Evolutionary conservation across 1,140 invertebrate genomes (phyloP).

Genomic region (Hesperophylax magnus): DNA sequence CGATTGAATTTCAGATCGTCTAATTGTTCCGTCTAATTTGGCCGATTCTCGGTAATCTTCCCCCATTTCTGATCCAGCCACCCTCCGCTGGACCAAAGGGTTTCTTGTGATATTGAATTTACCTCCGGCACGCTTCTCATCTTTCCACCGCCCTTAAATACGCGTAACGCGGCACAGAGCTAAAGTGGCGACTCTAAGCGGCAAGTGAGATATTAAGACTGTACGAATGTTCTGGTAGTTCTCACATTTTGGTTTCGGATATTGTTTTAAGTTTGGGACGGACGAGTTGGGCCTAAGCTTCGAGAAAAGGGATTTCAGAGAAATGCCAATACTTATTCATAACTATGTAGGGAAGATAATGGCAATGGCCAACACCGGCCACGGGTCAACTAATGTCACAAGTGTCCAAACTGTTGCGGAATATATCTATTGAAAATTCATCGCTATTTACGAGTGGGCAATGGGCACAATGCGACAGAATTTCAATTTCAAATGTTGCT

Average conservation of each 20-base stretch:
- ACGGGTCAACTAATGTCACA: constrained; percentile 41
- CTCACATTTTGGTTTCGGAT: neutral
- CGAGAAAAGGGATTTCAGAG: constrained; percentile 52
- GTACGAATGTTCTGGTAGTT: neutral
- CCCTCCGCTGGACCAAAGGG: constrained; percentile 29
- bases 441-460: constrained; percentile 28
- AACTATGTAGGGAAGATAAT: constrained; percentile 50
- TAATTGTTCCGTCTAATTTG: constrained; percentile 40
- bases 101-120: constrained; percentile 56
- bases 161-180: neutral
- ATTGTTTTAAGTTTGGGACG: neutral
- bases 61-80: neutral
- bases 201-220: neutral
- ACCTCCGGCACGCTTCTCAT: constrained; percentile 36
- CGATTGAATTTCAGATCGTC: constrained; percentile 18
- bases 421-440: constrained; percentile 43
- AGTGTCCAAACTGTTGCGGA: constrained; percentile 38
- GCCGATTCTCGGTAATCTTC: constrained; percentile 5
- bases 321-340: constrained; percentile 55
- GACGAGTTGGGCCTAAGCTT: constrained; percentile 32
- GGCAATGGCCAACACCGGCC: constrained; percentile 24
- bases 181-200: neutral
- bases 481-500: constrained; percentile 16
- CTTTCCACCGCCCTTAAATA: neutral
- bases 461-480: constrained; percentile 8